phyloP scores from a whole-genome alignment of 2,888 invertebrate genomes.

The Chloroclysta siterata region DNA sequence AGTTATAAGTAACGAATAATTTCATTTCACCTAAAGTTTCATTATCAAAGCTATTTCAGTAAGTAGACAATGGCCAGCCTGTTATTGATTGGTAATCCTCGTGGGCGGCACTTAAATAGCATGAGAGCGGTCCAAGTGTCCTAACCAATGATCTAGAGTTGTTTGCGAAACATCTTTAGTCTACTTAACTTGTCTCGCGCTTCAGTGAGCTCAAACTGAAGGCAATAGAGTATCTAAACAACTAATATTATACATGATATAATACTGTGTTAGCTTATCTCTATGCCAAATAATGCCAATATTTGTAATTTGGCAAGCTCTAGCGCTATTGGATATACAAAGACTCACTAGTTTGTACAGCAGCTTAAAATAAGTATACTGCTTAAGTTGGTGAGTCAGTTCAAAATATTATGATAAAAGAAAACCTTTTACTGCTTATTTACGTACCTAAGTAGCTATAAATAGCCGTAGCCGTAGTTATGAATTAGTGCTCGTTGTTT shows the following conservation, averaged over 20 bases:
- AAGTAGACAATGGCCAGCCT: constrained; percentile 28
- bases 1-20: too few species aligned
- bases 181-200: constrained; percentile 10
- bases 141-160: constrained; percentile 39
- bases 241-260: constrained; percentile 7
- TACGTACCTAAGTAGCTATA: constrained; percentile 5
- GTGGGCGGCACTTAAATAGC: constrained; percentile 40
- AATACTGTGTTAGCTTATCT: background rate
- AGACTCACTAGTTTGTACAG: constrained; percentile 9
- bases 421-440: background rate
- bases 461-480: constrained; percentile 7
- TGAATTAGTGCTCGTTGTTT: constrained; percentile 9
- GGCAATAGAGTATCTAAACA: background rate
- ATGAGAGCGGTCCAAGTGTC: constrained; percentile 38
- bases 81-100: constrained; percentile 40
- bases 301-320: constrained; percentile 9
- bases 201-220: constrained; percentile 1
- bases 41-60: constrained; percentile 7
- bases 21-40: background rate
- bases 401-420: constrained; percentile 6
- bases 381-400: background rate
- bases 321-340: constrained; percentile 6
- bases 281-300: constrained; percentile 7
- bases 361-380: constrained; percentile 4
- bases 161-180: constrained; percentile 37